These are phyloP conservation scores for Sarcophaga subvicina DNA, from an alignment of 2,888 invertebrate species.

Conservation along the genomic window DNA sequence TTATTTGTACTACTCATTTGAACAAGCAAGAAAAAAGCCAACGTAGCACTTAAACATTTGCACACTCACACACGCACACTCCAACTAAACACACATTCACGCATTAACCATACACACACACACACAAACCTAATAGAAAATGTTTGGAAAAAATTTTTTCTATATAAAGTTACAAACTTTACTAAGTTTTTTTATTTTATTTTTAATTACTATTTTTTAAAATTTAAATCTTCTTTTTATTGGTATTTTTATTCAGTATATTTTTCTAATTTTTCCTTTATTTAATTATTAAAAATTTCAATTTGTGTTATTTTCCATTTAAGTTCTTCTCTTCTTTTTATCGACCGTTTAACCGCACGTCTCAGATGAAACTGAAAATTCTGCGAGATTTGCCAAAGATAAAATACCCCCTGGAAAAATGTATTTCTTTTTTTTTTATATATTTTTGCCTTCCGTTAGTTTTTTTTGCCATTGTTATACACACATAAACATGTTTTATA, in stretches of 20 bases:
- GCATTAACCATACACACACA: neutral
- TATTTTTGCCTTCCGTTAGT: conserved; percentile 1
- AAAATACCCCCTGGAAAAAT: conserved; percentile 75
- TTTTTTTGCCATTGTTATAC: conserved; percentile 4
- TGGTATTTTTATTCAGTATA: neutral
- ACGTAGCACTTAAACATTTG: conserved; percentile 9
- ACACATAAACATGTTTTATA: neutral
- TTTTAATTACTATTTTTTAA: neutral
- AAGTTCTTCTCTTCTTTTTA: conserved; percentile 64
- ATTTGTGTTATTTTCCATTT: neutral
- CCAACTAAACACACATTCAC: neutral
- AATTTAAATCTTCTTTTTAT: neutral
- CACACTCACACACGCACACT: conserved; percentile 25
- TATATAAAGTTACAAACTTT: neutral
- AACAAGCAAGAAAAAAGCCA: conserved; percentile 13
- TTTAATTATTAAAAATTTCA: neutral
- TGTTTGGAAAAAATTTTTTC: neutral
- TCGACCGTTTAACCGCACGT: conserved; percentile 80
- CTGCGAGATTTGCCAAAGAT: conserved; percentile 74
- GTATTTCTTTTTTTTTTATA: conserved; percentile 20
- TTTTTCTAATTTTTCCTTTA: conserved; percentile 7
- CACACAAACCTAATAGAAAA: neutral
- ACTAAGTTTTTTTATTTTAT: conserved; percentile 2
- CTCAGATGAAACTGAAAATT: conserved; percentile 81
- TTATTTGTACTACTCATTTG: neutral